Base-by-base conservation (phyloP, 2,888 invertebrate genomes). In the Plemyria rubiginata region DNA sequence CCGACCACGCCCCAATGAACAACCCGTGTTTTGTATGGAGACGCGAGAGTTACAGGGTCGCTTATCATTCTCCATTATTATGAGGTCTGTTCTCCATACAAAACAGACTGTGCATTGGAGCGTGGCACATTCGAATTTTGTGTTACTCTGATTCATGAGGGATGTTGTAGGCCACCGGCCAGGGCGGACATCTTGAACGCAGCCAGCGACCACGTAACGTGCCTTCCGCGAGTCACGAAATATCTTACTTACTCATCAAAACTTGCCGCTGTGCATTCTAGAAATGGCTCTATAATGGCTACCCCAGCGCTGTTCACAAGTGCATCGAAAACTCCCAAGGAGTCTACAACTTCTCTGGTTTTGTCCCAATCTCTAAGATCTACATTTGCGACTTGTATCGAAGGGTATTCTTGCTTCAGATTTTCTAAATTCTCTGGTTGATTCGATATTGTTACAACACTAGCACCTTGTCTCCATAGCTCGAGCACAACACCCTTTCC, bases 271-370 rank as follows among this genome's bases (percentile, higher is more conserved):
- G 93, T 94, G n/a, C 95, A 90, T 59, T 96, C 94, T 0, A 95
- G 84, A 77, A 98, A 96, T 0, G 96, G 93, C 70, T 95, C 94
- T 4, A 96, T 89, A 12, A 93, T 86, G 5, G 95, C 95, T 28
- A 96, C 88, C 1, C 95, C 98, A 0, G 98, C 98, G 91, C 97
- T 98, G 80, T 98, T 98, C 0, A 98, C 97, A 15, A 98, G 84
- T n/a, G 96, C 94, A 84, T 98, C 95, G 53, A 98, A 94, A 4
- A 86, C 86, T 0, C 94, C 95, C 12, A 96, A 87, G 0, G 94
- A 88, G 51, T 93, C 85, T 0, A 88, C 79, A 0, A 78, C 93
- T 67, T 92, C 80, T 68, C 94, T 94, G 0, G 97, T 96, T 61
- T 90, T 90, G 0, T 94, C 85, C 98, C 98, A 98, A 76, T 97